phyloP scores from a whole-genome alignment of 2,797 vertebrate genomes.

The Lycodopsis pacificus region DNA sequence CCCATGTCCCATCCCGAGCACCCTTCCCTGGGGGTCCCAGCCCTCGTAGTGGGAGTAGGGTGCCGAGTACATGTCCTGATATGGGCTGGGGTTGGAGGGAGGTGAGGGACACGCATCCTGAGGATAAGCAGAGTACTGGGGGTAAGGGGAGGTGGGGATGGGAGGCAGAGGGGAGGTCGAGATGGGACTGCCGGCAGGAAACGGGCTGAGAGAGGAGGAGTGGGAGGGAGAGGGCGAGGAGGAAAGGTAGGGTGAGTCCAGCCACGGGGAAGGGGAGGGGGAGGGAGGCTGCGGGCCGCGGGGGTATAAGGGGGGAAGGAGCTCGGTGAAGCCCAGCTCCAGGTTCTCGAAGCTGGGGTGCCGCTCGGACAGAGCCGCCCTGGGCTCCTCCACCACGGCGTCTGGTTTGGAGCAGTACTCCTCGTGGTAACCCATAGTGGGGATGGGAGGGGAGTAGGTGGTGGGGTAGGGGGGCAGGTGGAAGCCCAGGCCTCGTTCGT shows the following conservation, averaged over 20 bases:
- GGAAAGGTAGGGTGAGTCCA: conserved; percentile 87
- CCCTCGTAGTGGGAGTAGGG: conserved; percentile 80
- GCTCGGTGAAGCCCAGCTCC: conserved; percentile 87
- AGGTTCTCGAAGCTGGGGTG: conserved; percentile 85
- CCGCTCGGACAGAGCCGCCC: conserved; percentile 71
- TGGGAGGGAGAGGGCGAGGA: conserved; percentile 87
- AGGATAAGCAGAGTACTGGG: conserved; percentile 77
- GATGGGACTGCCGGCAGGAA: conserved; percentile 84
- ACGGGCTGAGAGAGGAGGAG: conserved; percentile 86
- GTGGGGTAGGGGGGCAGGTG: conserved; percentile 79
- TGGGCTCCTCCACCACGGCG: conserved; percentile 68
- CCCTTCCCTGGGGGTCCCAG: conserved; percentile 79
- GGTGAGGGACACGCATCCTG: conserved; percentile 82
- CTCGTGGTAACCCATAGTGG: conserved; percentile 76
- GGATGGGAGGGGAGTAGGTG: conserved; percentile 78
- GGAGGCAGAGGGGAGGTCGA: conserved; percentile 83
- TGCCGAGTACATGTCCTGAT: conserved; percentile 81
- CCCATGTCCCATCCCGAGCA: conserved; percentile 54
- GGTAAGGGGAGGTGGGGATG: conserved; percentile 76
- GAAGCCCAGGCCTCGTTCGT: conserved; percentile 82
- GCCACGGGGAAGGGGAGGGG: conserved; percentile 83
- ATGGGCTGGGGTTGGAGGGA: conserved; percentile 68
- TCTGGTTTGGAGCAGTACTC: conserved; percentile 81
- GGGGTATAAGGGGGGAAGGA: conserved; percentile 84
- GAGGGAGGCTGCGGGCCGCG: conserved; percentile 79